These are phyloP conservation scores for Piscicola geometra DNA, from an alignment of 2,888 invertebrate genomes.

Conservation along the genomic window DNA sequence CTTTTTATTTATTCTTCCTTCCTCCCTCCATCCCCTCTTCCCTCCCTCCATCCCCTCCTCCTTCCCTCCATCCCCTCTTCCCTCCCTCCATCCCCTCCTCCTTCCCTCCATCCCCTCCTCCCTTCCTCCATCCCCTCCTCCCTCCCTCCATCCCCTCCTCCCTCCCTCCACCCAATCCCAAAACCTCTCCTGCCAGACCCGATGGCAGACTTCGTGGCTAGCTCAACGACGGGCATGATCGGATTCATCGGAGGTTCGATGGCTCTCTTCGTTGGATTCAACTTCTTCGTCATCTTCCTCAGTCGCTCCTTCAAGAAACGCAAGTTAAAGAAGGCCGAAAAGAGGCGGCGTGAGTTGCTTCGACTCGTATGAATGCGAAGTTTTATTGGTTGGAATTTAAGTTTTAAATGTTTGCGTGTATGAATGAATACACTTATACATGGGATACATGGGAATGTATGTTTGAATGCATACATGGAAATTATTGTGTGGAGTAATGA, in stretches of 20 bases:
- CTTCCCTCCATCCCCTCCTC: neutral
- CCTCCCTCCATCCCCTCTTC: no score
- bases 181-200: constrained; percentile 9
- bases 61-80: neutral
- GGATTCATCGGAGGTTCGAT: constrained; percentile 22
- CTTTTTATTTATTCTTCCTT: no score
- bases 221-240: constrained; percentile 31
- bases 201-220: constrained; percentile 22
- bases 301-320: constrained; percentile 19
- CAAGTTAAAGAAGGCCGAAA: constrained; percentile 32
- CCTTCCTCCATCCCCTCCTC: neutral
- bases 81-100: neutral
- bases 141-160: neutral
- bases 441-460: no score
- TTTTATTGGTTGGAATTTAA: no score
- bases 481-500: no score
- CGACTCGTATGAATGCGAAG: no score
- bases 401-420: no score
- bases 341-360: constrained; percentile 27
- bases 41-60: neutral
- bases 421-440: no score
- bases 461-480: no score
- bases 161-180: neutral
- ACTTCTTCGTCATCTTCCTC: constrained; percentile 21
- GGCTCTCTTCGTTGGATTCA: constrained; percentile 13